These are phyloP conservation scores for Tineola bisselliella DNA, from an alignment of 2,888 invertebrate genomes.

Conservation along the genomic window DNA sequence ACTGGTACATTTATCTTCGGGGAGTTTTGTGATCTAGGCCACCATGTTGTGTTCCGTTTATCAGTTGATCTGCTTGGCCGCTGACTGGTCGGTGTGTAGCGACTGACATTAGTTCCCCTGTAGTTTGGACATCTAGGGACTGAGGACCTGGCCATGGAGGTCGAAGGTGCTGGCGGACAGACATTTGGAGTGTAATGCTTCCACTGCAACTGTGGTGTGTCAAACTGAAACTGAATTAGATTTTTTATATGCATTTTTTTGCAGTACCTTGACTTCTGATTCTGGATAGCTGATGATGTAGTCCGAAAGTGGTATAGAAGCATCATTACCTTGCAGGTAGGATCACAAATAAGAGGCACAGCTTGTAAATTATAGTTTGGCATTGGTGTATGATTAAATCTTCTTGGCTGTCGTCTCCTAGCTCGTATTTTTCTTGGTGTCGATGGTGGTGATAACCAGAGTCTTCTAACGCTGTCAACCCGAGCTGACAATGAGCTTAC, in stretches of 20 bases:
- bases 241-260: too few relatives aligned
- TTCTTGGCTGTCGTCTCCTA: slow-evolving; percentile 44
- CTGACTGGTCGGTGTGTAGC: slow-evolving; percentile 50
- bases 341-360: slow-evolving; percentile 49
- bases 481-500: slow-evolving; percentile 40
- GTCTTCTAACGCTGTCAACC: slow-evolving; percentile 34
- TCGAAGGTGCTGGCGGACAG: slow-evolving; percentile 46
- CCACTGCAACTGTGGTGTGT: slow-evolving; percentile 41
- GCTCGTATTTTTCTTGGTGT: slow-evolving; percentile 49
- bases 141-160: slow-evolving; percentile 43
- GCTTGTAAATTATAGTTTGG: slow-evolving; percentile 46
- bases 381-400: slow-evolving; percentile 37
- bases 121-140: slow-evolving; percentile 46
- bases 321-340: slow-evolving; percentile 53
- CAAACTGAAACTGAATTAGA: slow-evolving; percentile 44
- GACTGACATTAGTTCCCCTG: slow-evolving; percentile 50
- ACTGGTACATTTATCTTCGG: background rate
- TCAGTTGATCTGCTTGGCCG: slow-evolving; percentile 43
- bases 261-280: too few relatives aligned
- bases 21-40: slow-evolving; percentile 26
- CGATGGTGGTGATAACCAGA: slow-evolving; percentile 36
- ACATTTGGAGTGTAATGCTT: slow-evolving; percentile 24
- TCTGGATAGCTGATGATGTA: too few relatives aligned
- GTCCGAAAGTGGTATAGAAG: too few relatives aligned
- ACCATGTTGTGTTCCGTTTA: slow-evolving; percentile 44